These are phyloP conservation scores for Machimus atricapillus DNA, from an alignment of 2,888 invertebrate species.

Conservation along the genomic window DNA sequence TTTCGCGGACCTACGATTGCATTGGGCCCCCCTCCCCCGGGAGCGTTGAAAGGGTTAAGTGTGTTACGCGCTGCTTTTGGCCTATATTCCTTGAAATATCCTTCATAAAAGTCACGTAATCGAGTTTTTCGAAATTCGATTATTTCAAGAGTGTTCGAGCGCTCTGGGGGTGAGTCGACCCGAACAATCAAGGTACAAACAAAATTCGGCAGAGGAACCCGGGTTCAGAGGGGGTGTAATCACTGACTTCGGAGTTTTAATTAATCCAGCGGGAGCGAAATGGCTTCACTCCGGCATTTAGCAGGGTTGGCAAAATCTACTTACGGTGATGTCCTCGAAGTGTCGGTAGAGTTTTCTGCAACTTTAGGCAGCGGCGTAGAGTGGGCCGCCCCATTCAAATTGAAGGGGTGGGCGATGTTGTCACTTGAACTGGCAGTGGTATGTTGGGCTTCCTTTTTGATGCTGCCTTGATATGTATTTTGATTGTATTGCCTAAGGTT, in stretches of 20 bases:
- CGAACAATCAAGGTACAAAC: conserved; percentile 1
- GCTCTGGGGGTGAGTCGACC: neutral
- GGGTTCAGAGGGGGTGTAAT: neutral
- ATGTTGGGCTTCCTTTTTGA: conserved; percentile 44
- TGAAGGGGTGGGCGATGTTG: conserved; percentile 38
- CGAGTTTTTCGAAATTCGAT: neutral
- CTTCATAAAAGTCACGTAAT: conserved; percentile 16
- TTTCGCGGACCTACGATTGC: neutral
- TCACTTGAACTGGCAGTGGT: conserved; percentile 34
- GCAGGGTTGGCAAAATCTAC: conserved; percentile 2
- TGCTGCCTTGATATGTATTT: conserved; percentile 56
- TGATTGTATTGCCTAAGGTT: conserved; percentile 56
- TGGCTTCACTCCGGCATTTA: neutral
- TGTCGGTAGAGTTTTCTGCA: conserved; percentile 37
- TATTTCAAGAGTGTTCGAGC: neutral
- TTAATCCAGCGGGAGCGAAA: neutral
- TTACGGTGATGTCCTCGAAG: conserved; percentile 39
- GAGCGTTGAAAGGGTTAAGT: neutral
- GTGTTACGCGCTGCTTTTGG: neutral
- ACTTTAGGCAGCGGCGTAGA: conserved; percentile 33
- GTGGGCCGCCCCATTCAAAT: conserved; percentile 41
- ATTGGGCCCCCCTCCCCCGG: neutral
- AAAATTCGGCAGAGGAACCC: neutral
- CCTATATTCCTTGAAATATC: neutral
- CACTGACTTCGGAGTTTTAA: conserved; percentile 13